phyloP scores from a whole-genome alignment of 1,140 invertebrate species.

The Drosophila ambigua region DNA sequence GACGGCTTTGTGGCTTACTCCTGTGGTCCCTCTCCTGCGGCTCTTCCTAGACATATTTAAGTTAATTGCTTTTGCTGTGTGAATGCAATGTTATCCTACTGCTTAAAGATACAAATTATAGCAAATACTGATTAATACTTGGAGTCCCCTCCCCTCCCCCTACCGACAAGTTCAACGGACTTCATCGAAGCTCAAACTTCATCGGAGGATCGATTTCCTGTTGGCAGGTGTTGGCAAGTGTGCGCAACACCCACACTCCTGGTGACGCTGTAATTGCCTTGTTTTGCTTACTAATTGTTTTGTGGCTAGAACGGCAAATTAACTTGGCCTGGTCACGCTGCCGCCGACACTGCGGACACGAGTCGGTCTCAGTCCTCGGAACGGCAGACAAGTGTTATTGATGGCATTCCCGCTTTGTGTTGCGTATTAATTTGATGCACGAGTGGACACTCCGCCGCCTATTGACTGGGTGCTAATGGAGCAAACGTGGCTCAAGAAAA shows the following conservation, averaged over 20 bases:
- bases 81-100: slow-evolving; percentile 1
- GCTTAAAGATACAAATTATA: too few relatives aligned
- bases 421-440: slow-evolving; percentile 74
- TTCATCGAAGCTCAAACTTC: background rate
- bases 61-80: slow-evolving; percentile 6
- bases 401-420: slow-evolving; percentile 62
- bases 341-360: background rate
- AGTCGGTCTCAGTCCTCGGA: background rate
- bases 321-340: slow-evolving; percentile 58
- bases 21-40: too few relatives aligned
- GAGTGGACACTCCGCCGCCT: slow-evolving; percentile 58
- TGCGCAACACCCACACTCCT: background rate
- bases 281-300: slow-evolving; percentile 62
- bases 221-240: background rate
- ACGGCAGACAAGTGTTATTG: slow-evolving; percentile 51
- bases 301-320: slow-evolving; percentile 55
- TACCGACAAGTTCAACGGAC: slow-evolving; percentile 6
- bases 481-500: slow-evolving; percentile 58
- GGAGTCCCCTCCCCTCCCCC: background rate
- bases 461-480: slow-evolving; percentile 79
- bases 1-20: too few relatives aligned
- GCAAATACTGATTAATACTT: background rate
- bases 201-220: background rate
- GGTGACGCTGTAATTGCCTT: slow-evolving; percentile 47
- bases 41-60: too few relatives aligned